Base-by-base conservation (phyloP, 1,140 invertebrate genomes). In the Melitaea cinxia region DNA sequence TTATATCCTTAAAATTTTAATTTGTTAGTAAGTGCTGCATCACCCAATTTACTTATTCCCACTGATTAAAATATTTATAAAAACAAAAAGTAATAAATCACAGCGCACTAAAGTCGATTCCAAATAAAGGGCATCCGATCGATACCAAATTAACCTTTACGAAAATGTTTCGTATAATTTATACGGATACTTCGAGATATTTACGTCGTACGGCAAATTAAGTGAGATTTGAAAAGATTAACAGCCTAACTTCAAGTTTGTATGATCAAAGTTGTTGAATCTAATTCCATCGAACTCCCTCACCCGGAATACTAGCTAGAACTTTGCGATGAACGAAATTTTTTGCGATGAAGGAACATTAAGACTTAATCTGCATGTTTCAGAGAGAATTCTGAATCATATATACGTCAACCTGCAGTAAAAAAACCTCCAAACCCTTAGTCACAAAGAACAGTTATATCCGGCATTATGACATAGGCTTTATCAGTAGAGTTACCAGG, bases 101-200 rank as follows among this genome's bases (percentile, higher is more conserved):
- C n/a, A 17, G 15, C 37, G 17, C 5, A 14, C 14, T 5, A 45
- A 23, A 47, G 14, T 47, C 10, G 21, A 23, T 21, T 23, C 17
- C 2, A 12, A 12, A 12, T 6, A 5, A 45, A 28, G 35, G 37
- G 37, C 23, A 26, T 6, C 0, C 35, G 42, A 45, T 58, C 55
- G 37, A 58, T 58, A 58, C 17, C 45, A 37, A 58, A 58, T 58
- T 58, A 58, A 58, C 55, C 55, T 45, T 45, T 45, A 12, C 37
- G 5, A 10, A 57, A n/a, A 42, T 42, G 10, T 45, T 28, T 21
- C 17, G 24, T 23, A 19, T 45, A 58, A 24, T 17, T 56, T 42
- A 58, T 45, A 26, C 21, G 23, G 37, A 58, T 45, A 45, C 14
- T 4, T 47, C 19, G 5, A 47, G 42, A 47, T 47, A 47, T 47